Conservation (phyloP, 2,888 invertebrate genomes). For the Tridacna gigas region DNA sequence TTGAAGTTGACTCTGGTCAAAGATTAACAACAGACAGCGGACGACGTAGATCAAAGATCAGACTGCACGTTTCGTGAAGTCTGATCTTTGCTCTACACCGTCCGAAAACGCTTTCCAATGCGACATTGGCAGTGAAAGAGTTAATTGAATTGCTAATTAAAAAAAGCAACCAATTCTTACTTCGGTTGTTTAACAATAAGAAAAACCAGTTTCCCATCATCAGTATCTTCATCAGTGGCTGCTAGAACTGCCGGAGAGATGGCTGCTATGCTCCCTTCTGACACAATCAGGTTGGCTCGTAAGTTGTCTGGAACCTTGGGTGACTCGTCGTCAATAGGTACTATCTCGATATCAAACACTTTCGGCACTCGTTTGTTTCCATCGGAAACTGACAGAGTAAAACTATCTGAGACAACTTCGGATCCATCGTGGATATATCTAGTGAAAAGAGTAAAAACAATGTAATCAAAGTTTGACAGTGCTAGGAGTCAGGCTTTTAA, state of each 20-base stretch:
- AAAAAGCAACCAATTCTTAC: slow-evolving; percentile 32
- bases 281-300: slow-evolving; percentile 78
- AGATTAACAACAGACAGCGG: no score
- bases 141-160: no score
- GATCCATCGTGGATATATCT: slow-evolving; percentile 84
- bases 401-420: slow-evolving; percentile 81
- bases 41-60: no score
- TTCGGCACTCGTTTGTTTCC: slow-evolving; percentile 82
- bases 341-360: slow-evolving; percentile 79
- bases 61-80: no score
- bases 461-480: no score
- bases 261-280: slow-evolving; percentile 81
- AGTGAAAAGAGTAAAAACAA: not conserved
- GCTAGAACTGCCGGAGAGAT: slow-evolving; percentile 80
- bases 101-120: no score
- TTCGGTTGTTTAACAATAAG: slow-evolving; percentile 82
- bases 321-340: slow-evolving; percentile 82
- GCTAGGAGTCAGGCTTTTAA: no score
- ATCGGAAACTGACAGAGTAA: slow-evolving; percentile 82
- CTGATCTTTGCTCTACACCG: no score
- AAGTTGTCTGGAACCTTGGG: slow-evolving; percentile 80
- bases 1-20: no score
- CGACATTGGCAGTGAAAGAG: no score
- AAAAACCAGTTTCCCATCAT: slow-evolving; percentile 80
- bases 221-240: slow-evolving; percentile 83